Conservation (phyloP, 2,797 vertebrate genomes). For the Characodon lateralis region DNA sequence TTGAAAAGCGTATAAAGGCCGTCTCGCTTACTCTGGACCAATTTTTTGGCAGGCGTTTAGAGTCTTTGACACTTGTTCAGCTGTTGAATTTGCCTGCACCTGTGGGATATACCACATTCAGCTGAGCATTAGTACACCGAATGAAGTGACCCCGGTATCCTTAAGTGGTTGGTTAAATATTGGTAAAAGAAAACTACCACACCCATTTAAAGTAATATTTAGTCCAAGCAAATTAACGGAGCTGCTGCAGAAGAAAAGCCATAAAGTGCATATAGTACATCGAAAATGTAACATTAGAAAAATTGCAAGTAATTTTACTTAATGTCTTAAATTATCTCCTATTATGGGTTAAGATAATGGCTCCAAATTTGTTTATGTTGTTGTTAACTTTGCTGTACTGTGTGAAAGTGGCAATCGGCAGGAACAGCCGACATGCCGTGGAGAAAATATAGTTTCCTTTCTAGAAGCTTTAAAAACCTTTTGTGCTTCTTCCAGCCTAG, state of each 20-base stretch:
- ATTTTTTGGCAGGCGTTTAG: slow-evolving; percentile 34
- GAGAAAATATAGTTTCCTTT: too few relatives aligned
- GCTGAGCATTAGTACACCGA: not conserved
- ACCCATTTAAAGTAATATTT: not conserved
- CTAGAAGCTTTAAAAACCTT: too few relatives aligned
- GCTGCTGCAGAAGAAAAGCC: not conserved
- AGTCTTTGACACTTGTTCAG: slow-evolving; percentile 12
- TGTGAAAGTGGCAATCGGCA: too few relatives aligned
- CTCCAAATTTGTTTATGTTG: not conserved
- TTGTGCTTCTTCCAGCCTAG: too few relatives aligned
- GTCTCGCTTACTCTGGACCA: slow-evolving; percentile 35
- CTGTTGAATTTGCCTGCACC: not conserved
- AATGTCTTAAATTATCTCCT: not conserved
- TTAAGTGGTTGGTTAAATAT: not conserved
- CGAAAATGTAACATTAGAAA: not conserved
- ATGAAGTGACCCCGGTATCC: not conserved
- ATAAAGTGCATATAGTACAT: not conserved
- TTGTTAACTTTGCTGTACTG: too few relatives aligned
- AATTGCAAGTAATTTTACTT: not conserved
- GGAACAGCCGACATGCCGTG: too few relatives aligned
- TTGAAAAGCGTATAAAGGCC: slow-evolving; percentile 20
- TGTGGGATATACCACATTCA: not conserved
- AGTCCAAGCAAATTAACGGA: not conserved
- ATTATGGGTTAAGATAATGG: not conserved
- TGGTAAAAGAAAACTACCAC: not conserved